Evolutionary conservation across 1,140 invertebrate genomes (phyloP), one percentile per base, ranked within the genome.

Genomic region (Drosophila kohkoa): DNA sequence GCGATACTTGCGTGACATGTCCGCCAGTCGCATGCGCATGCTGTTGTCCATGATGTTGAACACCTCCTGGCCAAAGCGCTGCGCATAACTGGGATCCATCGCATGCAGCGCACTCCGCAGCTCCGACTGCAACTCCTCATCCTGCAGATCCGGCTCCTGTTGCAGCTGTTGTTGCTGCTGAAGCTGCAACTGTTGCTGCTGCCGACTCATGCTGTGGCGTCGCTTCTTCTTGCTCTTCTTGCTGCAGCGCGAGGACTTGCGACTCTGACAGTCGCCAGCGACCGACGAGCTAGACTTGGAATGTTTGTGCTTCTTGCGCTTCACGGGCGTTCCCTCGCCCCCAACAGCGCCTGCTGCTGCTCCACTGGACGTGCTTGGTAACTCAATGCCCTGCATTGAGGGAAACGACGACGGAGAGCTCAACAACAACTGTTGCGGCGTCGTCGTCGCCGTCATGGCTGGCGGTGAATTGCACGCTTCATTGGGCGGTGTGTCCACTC

Each of bases 41-140:
- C 96, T 95, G 69, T 96, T 92, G 91, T 97, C 96, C 88, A 96
- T 95, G 1, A 95, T 94, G 89, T 96, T 96, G 91, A 96, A 96
- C 32, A 95, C 93, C 32, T 93, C 94, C 28, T 94, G 93, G 2
- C 87, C 91, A 32, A 87, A 81, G 5, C 85, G 77, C 58, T 92
- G 80, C 8, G 81, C 79, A n/a, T 82, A 86, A 25, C 67, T 88
- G 51, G 86, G 90, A 89, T 89, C 75, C 25, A 91, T 70, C 5
- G 62, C 92, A 25, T 79, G 69, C 16, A 92, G 69, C 8, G 81
- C 91, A 49, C 62, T 92, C 10, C 89, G 52, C 81, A 83, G 59
- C 79, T 92, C 87, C 87, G 75, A 86, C 71, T 70, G 93, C 92
- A 64, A 91, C 55, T 91, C 91, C 13, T 93, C 92, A 1, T 93